Percentiles rank a stretch among this genome's conserved stretches.
Evolutionary conservation across 2,797 vertebrate genomes (phyloP).

Genomic region (Crenuchus spilurus): DNA sequence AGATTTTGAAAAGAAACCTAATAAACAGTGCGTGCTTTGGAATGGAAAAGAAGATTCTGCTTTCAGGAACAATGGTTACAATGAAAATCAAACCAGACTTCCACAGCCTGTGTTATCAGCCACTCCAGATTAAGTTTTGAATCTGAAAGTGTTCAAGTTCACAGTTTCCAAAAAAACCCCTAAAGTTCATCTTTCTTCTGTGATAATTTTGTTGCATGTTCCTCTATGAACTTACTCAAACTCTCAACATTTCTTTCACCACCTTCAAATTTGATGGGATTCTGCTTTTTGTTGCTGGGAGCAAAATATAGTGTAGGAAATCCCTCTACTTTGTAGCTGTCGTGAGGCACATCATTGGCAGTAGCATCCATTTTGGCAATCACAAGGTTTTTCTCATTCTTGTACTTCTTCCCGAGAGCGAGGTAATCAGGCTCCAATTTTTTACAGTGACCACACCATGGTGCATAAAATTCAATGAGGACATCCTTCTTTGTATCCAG

Average conservation of each 20-base stretch:
- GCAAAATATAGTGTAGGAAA: conserved; percentile 98
- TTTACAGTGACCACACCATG: conserved; percentile 98
- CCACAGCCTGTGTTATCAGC: conserved; percentile 21
- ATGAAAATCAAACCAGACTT: conserved; percentile 69
- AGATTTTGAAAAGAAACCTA: conserved; percentile 60
- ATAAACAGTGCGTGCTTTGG: conserved; percentile 73
- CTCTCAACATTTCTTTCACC: conserved; percentile 88
- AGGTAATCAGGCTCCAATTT: conserved; percentile 89
- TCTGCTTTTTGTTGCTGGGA: conserved; percentile 86
- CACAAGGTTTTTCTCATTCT: conserved; percentile 86
- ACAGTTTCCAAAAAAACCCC: conserved; percentile 51
- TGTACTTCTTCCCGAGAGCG: conserved; percentile 92
- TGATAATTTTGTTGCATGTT: conserved; percentile 84
- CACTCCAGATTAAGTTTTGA: conserved; percentile 25
- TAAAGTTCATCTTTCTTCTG: conserved; percentile 89
- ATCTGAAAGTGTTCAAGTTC: conserved; percentile 65
- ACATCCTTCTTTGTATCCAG: conserved; percentile 92
- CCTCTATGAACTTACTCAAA: conserved; percentile 90
- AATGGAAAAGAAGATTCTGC: conserved; percentile 70
- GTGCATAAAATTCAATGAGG: conserved; percentile 95
- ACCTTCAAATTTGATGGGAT: conserved; percentile 88
- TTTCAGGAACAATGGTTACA: conserved; percentile 68
- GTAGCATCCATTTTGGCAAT: conserved; percentile 98
- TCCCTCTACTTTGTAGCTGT: conserved; percentile 89
- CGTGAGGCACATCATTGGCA: conserved; percentile 85